These are phyloP conservation scores for Lasiommata megera DNA, from an alignment of 2,888 invertebrate genomes.

Conservation along the genomic window DNA sequence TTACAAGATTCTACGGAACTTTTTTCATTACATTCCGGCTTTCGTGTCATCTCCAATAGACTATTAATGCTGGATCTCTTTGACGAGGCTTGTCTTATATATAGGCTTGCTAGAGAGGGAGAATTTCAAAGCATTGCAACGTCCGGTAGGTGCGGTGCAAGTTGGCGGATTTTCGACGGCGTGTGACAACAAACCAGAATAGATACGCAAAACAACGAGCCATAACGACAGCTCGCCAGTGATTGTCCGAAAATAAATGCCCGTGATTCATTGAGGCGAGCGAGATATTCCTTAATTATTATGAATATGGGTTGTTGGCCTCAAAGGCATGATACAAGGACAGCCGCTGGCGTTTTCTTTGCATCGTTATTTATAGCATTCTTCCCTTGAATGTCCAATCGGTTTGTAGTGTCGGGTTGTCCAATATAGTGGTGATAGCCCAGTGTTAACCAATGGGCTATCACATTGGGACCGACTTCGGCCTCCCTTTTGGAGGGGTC, in stretches of 20 bases:
- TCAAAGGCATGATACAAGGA: conserved; percentile 25
- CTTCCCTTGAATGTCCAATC: conserved; percentile 8
- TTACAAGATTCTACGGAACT: too few species aligned
- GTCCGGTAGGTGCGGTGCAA: too few species aligned
- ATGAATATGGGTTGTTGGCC: conserved; percentile 28
- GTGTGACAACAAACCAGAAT: not conserved
- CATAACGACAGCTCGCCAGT: conserved; percentile 13
- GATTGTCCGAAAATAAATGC: conserved; percentile 25
- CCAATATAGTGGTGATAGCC: too few species aligned
- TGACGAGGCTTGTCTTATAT: too few species aligned
- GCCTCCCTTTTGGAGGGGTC: too few species aligned
- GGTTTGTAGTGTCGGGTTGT: not conserved
- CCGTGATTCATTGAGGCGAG: conserved; percentile 27
- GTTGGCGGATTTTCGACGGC: not conserved
- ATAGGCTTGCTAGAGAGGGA: too few species aligned
- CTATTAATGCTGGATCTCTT: too few species aligned
- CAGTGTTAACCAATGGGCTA: too few species aligned
- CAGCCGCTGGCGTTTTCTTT: conserved; percentile 13
- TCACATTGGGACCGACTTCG: too few species aligned
- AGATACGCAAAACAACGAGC: not conserved
- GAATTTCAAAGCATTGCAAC: too few species aligned
- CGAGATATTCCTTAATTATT: conserved; percentile 20
- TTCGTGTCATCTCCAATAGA: too few species aligned
- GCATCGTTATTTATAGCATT: conserved; percentile 12
- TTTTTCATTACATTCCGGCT: too few species aligned